Evolutionary conservation across 2,113 vertebrate genomes (phyloP), one percentile per base, ranked within the genome.

Genomic region (Hippolais icterina): DNA sequence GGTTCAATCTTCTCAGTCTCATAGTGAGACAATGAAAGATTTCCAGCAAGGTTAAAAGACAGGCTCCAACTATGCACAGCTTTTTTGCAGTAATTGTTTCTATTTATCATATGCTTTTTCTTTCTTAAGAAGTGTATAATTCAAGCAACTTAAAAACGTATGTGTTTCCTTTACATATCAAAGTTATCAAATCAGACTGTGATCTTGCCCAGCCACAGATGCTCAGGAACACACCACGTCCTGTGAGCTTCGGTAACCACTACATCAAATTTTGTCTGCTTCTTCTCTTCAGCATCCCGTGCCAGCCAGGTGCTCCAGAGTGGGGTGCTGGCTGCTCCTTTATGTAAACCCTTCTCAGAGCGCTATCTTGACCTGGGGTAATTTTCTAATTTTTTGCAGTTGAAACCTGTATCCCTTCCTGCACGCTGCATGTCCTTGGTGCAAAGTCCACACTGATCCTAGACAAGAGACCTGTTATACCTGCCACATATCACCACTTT

Each of bases 191-290:
- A 66, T 53, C 28, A 46, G 13, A 31, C 54, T 57, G 50, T 53
- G 18, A 33, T 59, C 44, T 68, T 60, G 19, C 22, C 11, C 20
- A 52, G 13, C 5, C 20, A 37, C 28, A n/a, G 15, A 7, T 1
- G 1, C 10, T 8, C 10, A 57, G 44, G 25, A 49, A 9, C 1
- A 0, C 19, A 54, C 21, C 0, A 1, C 3, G 2, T 22, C 12
- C 25, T 57, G 6, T n/a, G 39, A 41, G 12, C 25, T 77, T 50
- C 65, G 29, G 21, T 52, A 29, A 29, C 10, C 15, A 15, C 75
- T 75, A 37, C 4, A 27, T 60, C 37, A 52, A 33, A 27, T 27
- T 37, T 23, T 59, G 3, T 23, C 53, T 64, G 6, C 37, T 57
- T 53, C 8, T 39, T 44, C 28, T 68, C 31, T 68, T 84, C n/a